Base-by-base conservation (phyloP, 2,888 invertebrate genomes). In the Rotaria macrura region DNA sequence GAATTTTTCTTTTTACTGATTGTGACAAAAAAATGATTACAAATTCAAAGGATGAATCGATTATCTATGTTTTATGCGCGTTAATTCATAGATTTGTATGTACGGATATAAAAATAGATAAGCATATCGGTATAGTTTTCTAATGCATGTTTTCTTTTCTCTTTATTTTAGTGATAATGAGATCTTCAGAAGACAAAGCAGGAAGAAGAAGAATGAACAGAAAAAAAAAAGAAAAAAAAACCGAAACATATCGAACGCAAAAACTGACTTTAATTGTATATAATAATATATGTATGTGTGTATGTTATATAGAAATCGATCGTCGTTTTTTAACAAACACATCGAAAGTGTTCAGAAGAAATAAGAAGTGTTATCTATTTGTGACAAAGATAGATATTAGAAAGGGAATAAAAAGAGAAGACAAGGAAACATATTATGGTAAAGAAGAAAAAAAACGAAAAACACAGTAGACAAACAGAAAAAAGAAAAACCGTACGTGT, bases 121-220 rank as follows among this genome's bases (percentile, higher is more conserved):
- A n/a, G n/a, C n/a, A n/a, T n/a, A n/a, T n/a, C n/a, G n/a, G 6
- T 10, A 4, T 65, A 14, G 6, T 38, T 17, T 17, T 65, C 6
- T 34, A 29, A 17, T 6, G 4, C 2, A 20, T 34, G 1, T 65
- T 29, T 20, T 38, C 17, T 65, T 65, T 65, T 20, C 34, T 34
- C 14, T 52, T 52, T 23, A 52, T 52, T 52, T 52, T 34, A 65
- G 25, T 65, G 34, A 65, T 65, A 65, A 65, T 65, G 65, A 65
- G 65, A 65, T 65, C 65, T 65, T 65, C 65, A 65, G 65, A 65
- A 65, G 65, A 65, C 34, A 34, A 65, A 65, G 65, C 34, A 65
- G 65, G 34, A 65, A 65, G 65, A 20, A 65, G 14, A 65, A 65
- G 65, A 65, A 34, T 65, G 65, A 65, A 65, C 34, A 34, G 29